A percentile compares a stretch with the other conserved stretches of the same genome.
phyloP scores from a whole-genome alignment of 2,113 vertebrate genomes.

The Lipotes vexillifer region DNA sequence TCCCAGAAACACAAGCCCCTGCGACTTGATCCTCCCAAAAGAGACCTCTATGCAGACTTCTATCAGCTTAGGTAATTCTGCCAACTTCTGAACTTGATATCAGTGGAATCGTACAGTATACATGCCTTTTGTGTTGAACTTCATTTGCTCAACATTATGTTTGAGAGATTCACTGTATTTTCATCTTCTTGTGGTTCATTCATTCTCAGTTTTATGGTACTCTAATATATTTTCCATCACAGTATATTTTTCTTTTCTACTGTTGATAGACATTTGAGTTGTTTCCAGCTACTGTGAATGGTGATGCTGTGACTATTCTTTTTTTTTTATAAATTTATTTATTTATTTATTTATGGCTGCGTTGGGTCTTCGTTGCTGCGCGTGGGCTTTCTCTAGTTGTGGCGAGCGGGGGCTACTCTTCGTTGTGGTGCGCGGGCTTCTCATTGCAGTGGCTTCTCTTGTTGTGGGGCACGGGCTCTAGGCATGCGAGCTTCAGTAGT shows the following conservation, averaged over 20 bases:
- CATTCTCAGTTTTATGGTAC: background rate
- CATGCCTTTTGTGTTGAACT: background rate
- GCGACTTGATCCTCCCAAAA: background rate
- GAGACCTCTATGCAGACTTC: background rate
- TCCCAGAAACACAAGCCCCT: background rate
- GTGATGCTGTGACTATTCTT: background rate
- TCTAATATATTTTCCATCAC: background rate
- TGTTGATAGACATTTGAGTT: background rate
- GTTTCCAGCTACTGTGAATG: background rate
- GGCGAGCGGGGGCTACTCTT: too few relatives aligned
- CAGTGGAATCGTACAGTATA: accelerated
- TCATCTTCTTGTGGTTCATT: background rate
- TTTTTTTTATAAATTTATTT: too few relatives aligned
- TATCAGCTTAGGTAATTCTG: background rate
- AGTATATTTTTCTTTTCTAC: background rate
- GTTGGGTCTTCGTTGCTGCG: too few relatives aligned
- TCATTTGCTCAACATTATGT: background rate
- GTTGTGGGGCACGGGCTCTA: too few relatives aligned
- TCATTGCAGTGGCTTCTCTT: too few relatives aligned
- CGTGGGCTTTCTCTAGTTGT: too few relatives aligned
- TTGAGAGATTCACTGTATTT: background rate
- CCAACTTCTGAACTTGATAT: background rate
- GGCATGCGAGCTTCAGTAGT: too few relatives aligned
- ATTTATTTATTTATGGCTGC: too few relatives aligned
- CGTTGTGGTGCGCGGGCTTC: too few relatives aligned